A percentile compares a stretch with the other conserved stretches of the same genome.
Conservation (phyloP, 2,888 invertebrate genomes). For the Leptodirus hochenwartii region DNA sequence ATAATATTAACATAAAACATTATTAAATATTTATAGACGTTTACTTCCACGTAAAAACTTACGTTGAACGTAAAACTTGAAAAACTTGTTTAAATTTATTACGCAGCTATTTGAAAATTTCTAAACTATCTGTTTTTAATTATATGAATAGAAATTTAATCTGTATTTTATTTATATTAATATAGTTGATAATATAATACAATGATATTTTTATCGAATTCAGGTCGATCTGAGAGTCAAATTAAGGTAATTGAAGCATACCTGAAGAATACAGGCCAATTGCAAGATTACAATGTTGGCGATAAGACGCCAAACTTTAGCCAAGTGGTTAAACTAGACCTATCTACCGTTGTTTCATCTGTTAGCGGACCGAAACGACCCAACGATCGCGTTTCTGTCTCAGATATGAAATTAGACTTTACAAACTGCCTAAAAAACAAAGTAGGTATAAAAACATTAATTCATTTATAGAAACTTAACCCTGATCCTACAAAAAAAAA, state of each 20-base stretch:
- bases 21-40: conserved; percentile 3
- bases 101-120: no score
- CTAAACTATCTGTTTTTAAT: no score
- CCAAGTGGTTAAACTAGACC: conserved; percentile 71
- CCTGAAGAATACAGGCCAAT: conserved; percentile 60
- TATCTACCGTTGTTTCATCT: conserved; percentile 78
- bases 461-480: no score
- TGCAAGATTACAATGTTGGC: conserved; percentile 60
- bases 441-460: no score
- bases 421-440: conserved; percentile 65
- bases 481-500: no score
- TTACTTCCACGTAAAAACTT: no score
- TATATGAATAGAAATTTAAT: no score
- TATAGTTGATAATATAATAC: conserved; percentile 2
- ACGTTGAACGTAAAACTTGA: no score
- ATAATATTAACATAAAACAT: no score
- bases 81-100: no score
- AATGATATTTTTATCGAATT: conserved; percentile 8
- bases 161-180: neutral
- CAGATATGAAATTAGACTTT: conserved; percentile 84
- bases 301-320: conserved; percentile 70
- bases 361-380: conserved; percentile 95
- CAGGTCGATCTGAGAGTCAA: conserved; percentile 65
- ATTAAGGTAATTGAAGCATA: conserved; percentile 66
- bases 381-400: conserved; percentile 84